phyloP scores from a whole-genome alignment of 2,797 vertebrate species.

The Tadarida brasiliensis region DNA sequence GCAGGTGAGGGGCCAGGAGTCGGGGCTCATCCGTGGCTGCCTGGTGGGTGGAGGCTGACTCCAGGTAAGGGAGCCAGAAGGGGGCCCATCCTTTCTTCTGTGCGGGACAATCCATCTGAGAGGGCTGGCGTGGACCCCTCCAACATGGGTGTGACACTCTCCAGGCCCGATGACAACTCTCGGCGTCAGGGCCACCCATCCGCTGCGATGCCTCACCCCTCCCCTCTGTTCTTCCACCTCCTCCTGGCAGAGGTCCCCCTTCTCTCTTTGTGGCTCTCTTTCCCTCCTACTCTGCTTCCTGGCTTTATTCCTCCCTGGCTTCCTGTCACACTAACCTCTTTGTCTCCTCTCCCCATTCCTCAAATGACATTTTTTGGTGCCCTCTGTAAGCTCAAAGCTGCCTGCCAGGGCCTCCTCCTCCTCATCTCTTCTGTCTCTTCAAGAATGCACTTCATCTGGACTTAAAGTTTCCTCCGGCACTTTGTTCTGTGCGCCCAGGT shows the following conservation, averaged over 20 bases:
- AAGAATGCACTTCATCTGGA: neutral
- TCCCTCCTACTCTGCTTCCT: conserved; percentile 32
- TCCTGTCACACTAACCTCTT: conserved; percentile 57
- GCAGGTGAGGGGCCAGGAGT: neutral
- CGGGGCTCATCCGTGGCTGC: neutral
- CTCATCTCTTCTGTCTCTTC: conserved; percentile 32
- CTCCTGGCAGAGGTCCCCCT: neutral
- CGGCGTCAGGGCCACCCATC: fast-evolving
- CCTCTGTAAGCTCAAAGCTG: conserved; percentile 21
- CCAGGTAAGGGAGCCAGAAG: neutral
- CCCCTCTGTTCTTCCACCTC: neutral
- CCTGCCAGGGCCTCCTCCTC: neutral
- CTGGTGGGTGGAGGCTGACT: neutral
- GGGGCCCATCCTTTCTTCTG: neutral
- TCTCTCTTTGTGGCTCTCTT: neutral
- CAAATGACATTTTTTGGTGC: neutral
- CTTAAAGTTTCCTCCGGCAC: neutral
- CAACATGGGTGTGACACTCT: fast-evolving
- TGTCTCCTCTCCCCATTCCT: conserved; percentile 54
- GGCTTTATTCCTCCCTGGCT: neutral
- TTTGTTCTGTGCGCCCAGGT: neutral
- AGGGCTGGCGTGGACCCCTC: neutral
- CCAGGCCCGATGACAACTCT: neutral
- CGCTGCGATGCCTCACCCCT: fast-evolving
- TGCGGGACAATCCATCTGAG: neutral